A percentile compares a stretch with the other conserved stretches of the same genome.
Conservation (phyloP, 2,113 vertebrate species). For the Brachyistius frenatus region DNA sequence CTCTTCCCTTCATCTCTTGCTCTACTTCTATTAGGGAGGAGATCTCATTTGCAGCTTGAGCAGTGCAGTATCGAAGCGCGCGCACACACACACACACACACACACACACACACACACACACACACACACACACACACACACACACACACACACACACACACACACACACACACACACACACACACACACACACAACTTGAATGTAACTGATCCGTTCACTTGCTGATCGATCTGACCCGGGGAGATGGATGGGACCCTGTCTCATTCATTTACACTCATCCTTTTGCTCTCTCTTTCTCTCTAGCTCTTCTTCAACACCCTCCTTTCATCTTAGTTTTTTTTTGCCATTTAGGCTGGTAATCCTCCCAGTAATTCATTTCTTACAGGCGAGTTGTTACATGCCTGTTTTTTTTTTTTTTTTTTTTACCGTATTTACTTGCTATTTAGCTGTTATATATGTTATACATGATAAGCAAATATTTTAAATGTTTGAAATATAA, state of each 20-base stretch:
- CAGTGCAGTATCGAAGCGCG: constrained; percentile 40
- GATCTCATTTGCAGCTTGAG: constrained; percentile 66
- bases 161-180: too few relatives aligned
- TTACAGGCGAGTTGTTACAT: background rate
- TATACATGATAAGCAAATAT: too few relatives aligned
- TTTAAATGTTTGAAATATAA: too few relatives aligned
- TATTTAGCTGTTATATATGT: too few relatives aligned
- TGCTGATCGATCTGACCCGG: constrained; percentile 67
- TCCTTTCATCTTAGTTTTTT: background rate
- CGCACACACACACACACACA: background rate
- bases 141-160: background rate
- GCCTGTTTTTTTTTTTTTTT: too few relatives aligned
- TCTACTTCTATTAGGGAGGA: constrained; percentile 34
- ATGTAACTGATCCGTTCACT: constrained; percentile 64
- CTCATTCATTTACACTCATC: constrained; percentile 58
- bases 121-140: too few relatives aligned
- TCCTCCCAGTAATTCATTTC: constrained; percentile 16
- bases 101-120: too few relatives aligned
- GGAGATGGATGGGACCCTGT: constrained; percentile 63
- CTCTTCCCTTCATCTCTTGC: constrained; percentile 22
- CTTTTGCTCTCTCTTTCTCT: constrained; percentile 12
- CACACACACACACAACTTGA: constrained; percentile 17
- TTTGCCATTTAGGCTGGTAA: background rate
- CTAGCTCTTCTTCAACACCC: background rate
- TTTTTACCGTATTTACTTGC: too few relatives aligned